Evolutionary conservation across 2,888 invertebrate species (phyloP).

Genomic region (Nemurella pictetii): DNA sequence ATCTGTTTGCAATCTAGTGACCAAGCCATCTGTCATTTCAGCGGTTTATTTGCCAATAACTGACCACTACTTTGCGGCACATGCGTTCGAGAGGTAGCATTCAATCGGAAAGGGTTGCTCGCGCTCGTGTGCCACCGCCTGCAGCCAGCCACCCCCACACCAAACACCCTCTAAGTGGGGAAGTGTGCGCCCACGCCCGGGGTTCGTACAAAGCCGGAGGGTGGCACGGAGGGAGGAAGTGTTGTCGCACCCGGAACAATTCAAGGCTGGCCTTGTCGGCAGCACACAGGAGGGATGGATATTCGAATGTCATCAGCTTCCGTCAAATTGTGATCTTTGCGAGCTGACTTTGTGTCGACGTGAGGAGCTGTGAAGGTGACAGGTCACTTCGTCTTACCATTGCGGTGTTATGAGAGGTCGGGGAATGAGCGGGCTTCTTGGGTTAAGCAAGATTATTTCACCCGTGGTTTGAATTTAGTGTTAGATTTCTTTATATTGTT

Average conservation of each 20-base stretch:
- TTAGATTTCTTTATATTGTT: no score
- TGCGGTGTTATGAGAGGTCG: no score
- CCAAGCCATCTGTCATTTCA: constrained; percentile 26
- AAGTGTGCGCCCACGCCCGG: background rate
- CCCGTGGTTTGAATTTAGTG: no score
- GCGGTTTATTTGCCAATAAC: constrained; percentile 35
- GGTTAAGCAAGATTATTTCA: no score
- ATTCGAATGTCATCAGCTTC: background rate
- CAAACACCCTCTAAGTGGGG: background rate
- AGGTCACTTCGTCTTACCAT: background rate
- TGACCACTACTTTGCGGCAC: constrained; percentile 46
- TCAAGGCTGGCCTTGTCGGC: background rate
- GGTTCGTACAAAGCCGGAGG: background rate
- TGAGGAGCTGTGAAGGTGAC: background rate
- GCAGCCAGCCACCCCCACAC: background rate
- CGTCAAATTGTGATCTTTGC: background rate
- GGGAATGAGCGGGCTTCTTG: no score
- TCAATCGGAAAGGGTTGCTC: constrained; percentile 7
- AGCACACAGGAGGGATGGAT: no score
- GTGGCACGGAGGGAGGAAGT: background rate
- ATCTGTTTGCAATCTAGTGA: constrained; percentile 20
- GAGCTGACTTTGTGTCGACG: background rate
- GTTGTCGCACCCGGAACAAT: background rate
- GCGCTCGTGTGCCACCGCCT: background rate
- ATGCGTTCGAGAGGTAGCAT: background rate